Conservation (phyloP, 1,140 invertebrate species). For the Callitettix versicolor region DNA sequence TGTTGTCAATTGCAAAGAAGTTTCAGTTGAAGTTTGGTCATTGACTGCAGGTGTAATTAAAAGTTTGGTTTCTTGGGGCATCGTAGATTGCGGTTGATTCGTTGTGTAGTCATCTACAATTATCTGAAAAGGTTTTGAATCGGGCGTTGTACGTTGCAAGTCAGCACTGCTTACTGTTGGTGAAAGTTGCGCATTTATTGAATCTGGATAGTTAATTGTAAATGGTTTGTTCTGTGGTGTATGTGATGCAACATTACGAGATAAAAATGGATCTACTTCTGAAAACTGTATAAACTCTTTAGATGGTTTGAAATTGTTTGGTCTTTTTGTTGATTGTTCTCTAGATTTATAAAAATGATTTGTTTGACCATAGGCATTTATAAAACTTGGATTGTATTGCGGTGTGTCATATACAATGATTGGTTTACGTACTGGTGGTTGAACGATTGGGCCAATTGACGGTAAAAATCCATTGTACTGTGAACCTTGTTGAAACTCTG, state of each 20-base stretch:
- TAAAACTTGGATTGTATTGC: no score
- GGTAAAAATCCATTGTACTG: slow-evolving; percentile 19
- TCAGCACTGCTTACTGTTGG: background rate
- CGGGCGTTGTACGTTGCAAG: no score
- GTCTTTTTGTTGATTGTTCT: slow-evolving; percentile 17
- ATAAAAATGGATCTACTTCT: slow-evolving; percentile 25
- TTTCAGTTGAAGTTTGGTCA: background rate
- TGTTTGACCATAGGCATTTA: no score
- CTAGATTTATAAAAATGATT: slow-evolving; percentile 9
- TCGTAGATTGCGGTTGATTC: background rate
- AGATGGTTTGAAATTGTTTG: slow-evolving; percentile 26
- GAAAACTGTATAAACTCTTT: slow-evolving; percentile 25
- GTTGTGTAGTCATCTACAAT: background rate
- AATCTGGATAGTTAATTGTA: background rate
- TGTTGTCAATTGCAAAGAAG: background rate
- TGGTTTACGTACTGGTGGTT: background rate
- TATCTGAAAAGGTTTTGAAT: slow-evolving; percentile 7
- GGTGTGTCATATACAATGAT: no score
- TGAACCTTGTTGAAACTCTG: background rate
- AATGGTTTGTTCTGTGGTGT: background rate
- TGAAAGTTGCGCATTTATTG: slow-evolving; percentile 9
- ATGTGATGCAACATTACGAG: slow-evolving; percentile 7
- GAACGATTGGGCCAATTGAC: slow-evolving; percentile 13
- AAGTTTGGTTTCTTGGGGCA: background rate
- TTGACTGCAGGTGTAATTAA: background rate